phyloP scores from a whole-genome alignment of 2,113 vertebrate species.

The Acanthisitta chloris region DNA sequence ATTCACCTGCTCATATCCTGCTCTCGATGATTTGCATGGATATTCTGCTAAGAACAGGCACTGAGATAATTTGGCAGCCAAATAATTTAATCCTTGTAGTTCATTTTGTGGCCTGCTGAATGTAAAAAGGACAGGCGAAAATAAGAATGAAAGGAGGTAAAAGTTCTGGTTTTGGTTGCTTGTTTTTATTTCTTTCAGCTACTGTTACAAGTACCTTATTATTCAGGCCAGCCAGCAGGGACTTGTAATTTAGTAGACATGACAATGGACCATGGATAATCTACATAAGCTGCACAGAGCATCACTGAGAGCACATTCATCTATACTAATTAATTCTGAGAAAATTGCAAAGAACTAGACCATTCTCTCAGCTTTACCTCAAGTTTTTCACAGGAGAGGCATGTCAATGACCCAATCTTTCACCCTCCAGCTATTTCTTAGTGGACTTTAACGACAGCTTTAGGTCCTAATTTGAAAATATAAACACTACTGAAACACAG shows the following conservation, averaged over 20 bases:
- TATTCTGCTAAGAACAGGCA: neutral
- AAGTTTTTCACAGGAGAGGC: neutral
- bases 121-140: neutral
- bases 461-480: neutral
- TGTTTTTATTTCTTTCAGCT: constrained; percentile 1
- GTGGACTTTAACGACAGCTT: neutral
- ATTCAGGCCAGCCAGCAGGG: neutral
- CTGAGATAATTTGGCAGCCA: neutral
- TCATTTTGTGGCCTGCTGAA: neutral
- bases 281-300: neutral
- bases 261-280: neutral
- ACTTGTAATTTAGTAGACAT: neutral
- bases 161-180: neutral
- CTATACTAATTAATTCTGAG: neutral
- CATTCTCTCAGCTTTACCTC: neutral
- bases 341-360: neutral
- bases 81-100: neutral
- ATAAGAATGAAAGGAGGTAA: neutral
- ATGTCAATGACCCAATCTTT: neutral
- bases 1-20: constrained; percentile 3
- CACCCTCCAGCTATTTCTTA: neutral
- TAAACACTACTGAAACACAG: neutral
- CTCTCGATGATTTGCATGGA: neutral
- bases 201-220: neutral
- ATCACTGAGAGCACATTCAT: neutral